Conservation (phyloP, 1,140 invertebrate species). For the Drosophila sechellia region DNA sequence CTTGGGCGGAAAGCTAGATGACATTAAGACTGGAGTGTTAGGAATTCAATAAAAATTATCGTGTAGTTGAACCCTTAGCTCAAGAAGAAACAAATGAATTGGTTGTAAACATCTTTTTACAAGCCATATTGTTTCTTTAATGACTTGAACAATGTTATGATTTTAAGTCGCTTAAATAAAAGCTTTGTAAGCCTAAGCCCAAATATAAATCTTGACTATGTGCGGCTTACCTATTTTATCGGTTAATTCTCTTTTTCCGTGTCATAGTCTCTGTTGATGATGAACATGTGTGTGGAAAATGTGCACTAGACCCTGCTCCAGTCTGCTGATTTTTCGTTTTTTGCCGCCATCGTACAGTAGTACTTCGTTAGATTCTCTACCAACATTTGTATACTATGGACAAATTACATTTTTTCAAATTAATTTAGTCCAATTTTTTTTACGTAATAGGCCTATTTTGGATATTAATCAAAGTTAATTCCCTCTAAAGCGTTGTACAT, state of each 20-base stretch:
- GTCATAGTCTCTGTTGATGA: slow-evolving; percentile 7
- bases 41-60: background rate
- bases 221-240: slow-evolving; percentile 13
- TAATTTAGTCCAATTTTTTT: background rate
- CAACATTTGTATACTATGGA: background rate
- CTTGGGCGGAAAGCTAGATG: background rate
- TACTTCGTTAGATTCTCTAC: background rate
- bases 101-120: background rate
- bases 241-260: slow-evolving; percentile 18
- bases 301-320: slow-evolving; percentile 65
- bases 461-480: background rate
- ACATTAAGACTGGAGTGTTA: background rate
- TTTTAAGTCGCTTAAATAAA: background rate
- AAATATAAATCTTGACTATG: background rate
- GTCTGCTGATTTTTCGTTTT: slow-evolving; percentile 35
- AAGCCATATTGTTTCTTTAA: no score
- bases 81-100: background rate
- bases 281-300: slow-evolving; percentile 20
- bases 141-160: no score
- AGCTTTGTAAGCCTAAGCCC: background rate
- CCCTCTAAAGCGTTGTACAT: background rate
- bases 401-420: no score
- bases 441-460: no score
- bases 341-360: background rate
- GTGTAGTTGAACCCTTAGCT: background rate